These are phyloP conservation scores for Strigamia transsilvanica DNA, from an alignment of 2,888 invertebrate species.

Conservation along the genomic window DNA sequence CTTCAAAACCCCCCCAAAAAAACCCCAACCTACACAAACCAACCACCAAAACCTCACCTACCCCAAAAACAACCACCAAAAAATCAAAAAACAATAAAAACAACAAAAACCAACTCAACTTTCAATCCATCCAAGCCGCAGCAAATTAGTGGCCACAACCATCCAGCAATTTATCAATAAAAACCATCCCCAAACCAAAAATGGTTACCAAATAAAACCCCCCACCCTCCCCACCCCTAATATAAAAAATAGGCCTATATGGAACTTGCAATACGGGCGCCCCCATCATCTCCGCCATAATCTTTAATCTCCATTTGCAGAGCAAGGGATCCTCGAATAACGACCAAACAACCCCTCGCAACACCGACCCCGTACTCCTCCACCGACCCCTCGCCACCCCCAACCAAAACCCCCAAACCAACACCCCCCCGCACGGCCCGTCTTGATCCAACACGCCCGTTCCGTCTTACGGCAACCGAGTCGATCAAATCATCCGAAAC, in stretches of 20 bases:
- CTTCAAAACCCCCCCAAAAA: too few species aligned
- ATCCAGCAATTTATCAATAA: neutral
- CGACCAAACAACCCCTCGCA: neutral
- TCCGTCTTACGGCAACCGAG: too few species aligned
- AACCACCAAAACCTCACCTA: too few species aligned
- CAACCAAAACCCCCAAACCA: too few species aligned
- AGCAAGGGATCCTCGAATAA: neutral
- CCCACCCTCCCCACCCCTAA: neutral
- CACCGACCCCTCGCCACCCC: too few species aligned
- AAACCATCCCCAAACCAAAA: neutral
- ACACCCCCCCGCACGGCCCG: too few species aligned
- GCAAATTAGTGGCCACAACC: neutral
- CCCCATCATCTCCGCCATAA: constrained; percentile 27
- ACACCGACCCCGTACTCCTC: neutral
- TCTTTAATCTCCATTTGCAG: constrained; percentile 27
- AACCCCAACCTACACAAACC: too few species aligned
- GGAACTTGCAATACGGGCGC: neutral
- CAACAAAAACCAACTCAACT: neutral
- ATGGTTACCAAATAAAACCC: neutral
- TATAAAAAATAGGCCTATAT: neutral
- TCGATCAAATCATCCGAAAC: neutral
- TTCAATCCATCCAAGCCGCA: neutral
- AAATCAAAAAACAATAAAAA: too few species aligned
- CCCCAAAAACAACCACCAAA: too few species aligned
- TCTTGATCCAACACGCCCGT: too few species aligned